phyloP scores from a whole-genome alignment of 2,888 invertebrate species.

The Leucophenga maculata region DNA sequence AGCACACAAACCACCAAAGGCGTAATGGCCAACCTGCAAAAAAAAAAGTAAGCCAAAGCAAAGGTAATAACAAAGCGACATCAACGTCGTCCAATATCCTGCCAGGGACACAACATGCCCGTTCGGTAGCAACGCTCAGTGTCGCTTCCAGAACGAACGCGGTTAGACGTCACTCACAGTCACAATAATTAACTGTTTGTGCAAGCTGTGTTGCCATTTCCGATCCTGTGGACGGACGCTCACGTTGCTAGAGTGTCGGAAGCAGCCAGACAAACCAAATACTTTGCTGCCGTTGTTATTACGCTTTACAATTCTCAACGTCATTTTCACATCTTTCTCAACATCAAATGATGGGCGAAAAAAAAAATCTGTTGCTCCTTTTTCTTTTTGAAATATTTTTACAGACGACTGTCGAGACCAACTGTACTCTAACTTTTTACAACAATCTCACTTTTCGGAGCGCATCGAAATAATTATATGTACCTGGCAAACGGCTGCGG shows the following conservation, averaged over 20 bases:
- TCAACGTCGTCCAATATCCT: constrained; percentile 11
- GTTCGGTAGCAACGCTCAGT: not conserved
- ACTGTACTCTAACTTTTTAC: not conserved
- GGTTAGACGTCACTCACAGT: constrained; percentile 12
- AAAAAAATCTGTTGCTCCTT: not conserved
- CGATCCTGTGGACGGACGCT: not conserved
- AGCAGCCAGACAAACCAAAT: not conserved
- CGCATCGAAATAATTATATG: constrained; percentile 12
- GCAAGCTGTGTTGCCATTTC: too few species aligned
- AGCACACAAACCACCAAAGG: not conserved
- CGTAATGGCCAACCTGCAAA: not conserved
- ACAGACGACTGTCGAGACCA: not conserved
- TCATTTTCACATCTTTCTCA: not conserved
- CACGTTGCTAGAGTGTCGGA: not conserved
- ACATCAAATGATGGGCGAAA: not conserved
- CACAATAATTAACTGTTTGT: constrained; percentile 22
- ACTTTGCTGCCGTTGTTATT: not conserved
- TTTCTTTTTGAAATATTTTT: not conserved
- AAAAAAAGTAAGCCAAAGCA: not conserved
- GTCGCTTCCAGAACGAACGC: not conserved
- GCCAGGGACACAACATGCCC: not conserved
- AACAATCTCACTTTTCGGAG: not conserved
- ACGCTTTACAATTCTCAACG: too few species aligned
- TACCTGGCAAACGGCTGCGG: not conserved
- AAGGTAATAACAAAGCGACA: constrained; percentile 21